phyloP scores from a whole-genome alignment of 1,140 invertebrate species.

The Dendrolimus kikuchii region DNA sequence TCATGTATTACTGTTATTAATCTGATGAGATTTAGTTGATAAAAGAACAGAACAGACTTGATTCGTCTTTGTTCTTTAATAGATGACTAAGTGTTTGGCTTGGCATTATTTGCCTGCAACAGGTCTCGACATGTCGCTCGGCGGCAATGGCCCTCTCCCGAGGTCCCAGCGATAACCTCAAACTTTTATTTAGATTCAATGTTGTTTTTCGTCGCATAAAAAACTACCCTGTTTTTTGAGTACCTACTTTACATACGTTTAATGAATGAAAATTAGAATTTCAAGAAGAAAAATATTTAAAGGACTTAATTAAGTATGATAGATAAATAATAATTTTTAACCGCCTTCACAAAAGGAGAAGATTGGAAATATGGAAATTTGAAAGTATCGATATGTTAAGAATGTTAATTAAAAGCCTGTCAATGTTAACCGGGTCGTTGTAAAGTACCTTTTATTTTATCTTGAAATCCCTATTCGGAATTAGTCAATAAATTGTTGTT shows the following conservation, averaged over 20 bases:
- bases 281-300: no score
- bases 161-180: conserved; percentile 39
- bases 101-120: conserved; percentile 29
- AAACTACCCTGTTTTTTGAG: no score
- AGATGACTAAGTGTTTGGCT: conserved; percentile 22
- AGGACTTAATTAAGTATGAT: conserved; percentile 5
- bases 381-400: background rate
- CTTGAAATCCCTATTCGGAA: conserved; percentile 29
- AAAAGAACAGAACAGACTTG: background rate
- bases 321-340: conserved; percentile 18
- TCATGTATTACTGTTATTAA: no score
- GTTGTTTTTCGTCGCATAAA: no score
- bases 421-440: no score
- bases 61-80: conserved; percentile 13
- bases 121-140: conserved; percentile 48
- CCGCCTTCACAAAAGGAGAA: background rate
- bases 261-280: no score
- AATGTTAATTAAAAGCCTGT: background rate
- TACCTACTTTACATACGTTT: no score
- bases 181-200: no score
- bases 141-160: conserved; percentile 35
- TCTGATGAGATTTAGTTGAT: background rate
- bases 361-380: no score
- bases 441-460: conserved; percentile 1
- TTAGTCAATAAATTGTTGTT: conserved; percentile 38